These are phyloP conservation scores for Streblospio benedicti DNA, from an alignment of 1,140 invertebrate species.

Conservation along the genomic window DNA sequence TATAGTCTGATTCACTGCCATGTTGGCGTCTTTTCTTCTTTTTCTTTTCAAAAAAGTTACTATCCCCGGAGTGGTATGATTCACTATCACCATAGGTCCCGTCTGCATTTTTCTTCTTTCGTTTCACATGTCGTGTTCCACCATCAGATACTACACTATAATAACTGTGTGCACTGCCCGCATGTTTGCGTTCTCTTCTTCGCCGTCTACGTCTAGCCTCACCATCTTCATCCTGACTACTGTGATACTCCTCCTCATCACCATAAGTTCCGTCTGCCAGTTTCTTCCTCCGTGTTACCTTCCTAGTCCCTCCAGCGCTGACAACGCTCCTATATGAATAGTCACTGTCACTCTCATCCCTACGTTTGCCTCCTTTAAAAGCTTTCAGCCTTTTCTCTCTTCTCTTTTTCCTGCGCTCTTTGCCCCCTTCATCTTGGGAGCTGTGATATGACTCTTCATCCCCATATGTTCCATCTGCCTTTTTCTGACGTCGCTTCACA, in stretches of 20 bases:
- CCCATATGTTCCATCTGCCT: slow-evolving; percentile 41
- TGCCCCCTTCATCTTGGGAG: slow-evolving; percentile 33
- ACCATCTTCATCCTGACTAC: slow-evolving; percentile 35
- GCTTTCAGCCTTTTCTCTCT: slow-evolving; percentile 27
- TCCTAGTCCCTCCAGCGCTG: slow-evolving; percentile 41
- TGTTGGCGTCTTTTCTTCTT: slow-evolving; percentile 26
- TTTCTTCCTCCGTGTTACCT: slow-evolving; percentile 31
- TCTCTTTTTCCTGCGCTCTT: slow-evolving; percentile 30
- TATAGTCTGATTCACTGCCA: slow-evolving; percentile 40
- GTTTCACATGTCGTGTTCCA: slow-evolving; percentile 37
- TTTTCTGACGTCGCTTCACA: slow-evolving; percentile 29
- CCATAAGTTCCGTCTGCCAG: slow-evolving; percentile 41
- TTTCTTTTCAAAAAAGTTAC: slow-evolving; percentile 20
- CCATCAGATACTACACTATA: slow-evolving; percentile 40
- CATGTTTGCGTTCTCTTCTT: slow-evolving; percentile 30
- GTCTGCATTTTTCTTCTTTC: slow-evolving; percentile 32
- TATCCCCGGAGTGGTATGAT: slow-evolving; percentile 37
- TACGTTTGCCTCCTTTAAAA: not conserved
- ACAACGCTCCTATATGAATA: slow-evolving; percentile 29
- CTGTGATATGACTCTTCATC: slow-evolving; percentile 42
- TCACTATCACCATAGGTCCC: slow-evolving; percentile 40
- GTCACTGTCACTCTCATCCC: slow-evolving; percentile 6
- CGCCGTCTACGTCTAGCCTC: slow-evolving; percentile 33
- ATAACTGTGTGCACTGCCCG: slow-evolving; percentile 41
- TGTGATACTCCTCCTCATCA: slow-evolving; percentile 40